Evolutionary conservation across 2,888 invertebrate species (phyloP), one percentile per base, ranked within the genome.

Genomic region (Pristionchus exspectatus): DNA sequence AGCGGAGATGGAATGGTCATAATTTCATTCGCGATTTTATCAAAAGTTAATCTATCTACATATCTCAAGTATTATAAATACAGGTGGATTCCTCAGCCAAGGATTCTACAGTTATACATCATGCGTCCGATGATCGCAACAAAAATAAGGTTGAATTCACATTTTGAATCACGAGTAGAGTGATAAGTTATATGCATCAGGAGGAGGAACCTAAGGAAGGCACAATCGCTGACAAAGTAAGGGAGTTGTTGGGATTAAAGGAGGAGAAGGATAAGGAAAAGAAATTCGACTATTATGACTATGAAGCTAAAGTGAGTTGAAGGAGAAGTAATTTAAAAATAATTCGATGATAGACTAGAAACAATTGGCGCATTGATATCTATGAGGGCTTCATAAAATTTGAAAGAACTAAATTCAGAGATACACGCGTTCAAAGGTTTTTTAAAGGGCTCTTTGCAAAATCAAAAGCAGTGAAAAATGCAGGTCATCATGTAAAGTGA

Each of bases 261-360:
- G 84, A 85, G 27, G 84, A 33, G 24, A 50, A 85, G 50, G 59
- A 85, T 2, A 59, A 85, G 21, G 59, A 85, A 27, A 59, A 85
- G 84, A 59, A 24, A 33, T 59, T 85, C 33, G 84, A 85, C 24
- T 63, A 85, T 24, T 85, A 85, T 50, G 84, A 59, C 7, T 63
- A 85, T 24, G 84, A 85, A 59, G 9, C 21, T 5, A 59, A 85
- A 27, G 84, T 85, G 38, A 33, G 59, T 59, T 81, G 1, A 24
- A 24, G 4, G 30, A 50, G 72, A 27, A 2, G 5, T 24, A 38
- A 38, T 9, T 33, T 30, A 0, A 38, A 16, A 30, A 38, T 77
- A 50, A 50, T 10, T 10, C 44, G 12, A 50, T 7, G 44, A 12
- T 9, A 50, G 44, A 50, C 9, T 50, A 50, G 9, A 50, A 50